Evolutionary conservation across 2,888 invertebrate species (phyloP).

Genomic region (Latheticus oryzae): DNA sequence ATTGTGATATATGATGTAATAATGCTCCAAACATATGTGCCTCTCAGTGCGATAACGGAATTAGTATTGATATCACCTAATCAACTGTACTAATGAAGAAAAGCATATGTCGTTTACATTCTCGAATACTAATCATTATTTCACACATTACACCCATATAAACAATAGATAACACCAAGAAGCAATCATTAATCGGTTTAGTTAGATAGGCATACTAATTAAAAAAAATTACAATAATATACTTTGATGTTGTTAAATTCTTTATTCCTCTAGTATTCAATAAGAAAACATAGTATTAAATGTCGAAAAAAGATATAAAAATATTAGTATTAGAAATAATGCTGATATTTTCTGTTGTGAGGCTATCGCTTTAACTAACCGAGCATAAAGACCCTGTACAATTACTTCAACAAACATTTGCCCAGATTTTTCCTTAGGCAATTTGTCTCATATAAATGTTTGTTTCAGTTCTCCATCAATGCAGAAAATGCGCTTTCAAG

Average conservation of each 20-base stretch:
- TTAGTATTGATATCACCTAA: slow-evolving; percentile 65
- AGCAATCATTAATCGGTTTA: slow-evolving; percentile 29
- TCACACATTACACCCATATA: slow-evolving; percentile 29
- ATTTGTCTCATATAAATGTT: slow-evolving; percentile 43
- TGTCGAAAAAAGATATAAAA: slow-evolving; percentile 39
- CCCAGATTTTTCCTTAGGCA: slow-evolving; percentile 48
- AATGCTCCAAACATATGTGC: slow-evolving; percentile 66
- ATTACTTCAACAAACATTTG: slow-evolving; percentile 51
- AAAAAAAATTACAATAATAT: background rate
- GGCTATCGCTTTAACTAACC: slow-evolving; percentile 39
- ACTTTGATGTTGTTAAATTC: slow-evolving; percentile 1
- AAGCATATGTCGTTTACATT: slow-evolving; percentile 61
- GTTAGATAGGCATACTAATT: no score
- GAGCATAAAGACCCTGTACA: slow-evolving; percentile 42
- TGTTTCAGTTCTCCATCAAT: slow-evolving; percentile 30
- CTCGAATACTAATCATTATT: slow-evolving; percentile 50
- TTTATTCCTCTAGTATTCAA: slow-evolving; percentile 1
- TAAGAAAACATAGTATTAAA: slow-evolving; percentile 9
- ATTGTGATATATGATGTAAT: slow-evolving; percentile 67
- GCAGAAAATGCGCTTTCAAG: no score
- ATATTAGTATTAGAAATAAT: slow-evolving; percentile 43
- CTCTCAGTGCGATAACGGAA: slow-evolving; percentile 64
- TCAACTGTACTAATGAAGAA: slow-evolving; percentile 66
- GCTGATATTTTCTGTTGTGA: slow-evolving; percentile 40
- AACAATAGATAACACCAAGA: slow-evolving; percentile 37